Evolutionary conservation across 2,797 vertebrate genomes (phyloP).

Genomic region (Brachymystax lenok): DNA sequence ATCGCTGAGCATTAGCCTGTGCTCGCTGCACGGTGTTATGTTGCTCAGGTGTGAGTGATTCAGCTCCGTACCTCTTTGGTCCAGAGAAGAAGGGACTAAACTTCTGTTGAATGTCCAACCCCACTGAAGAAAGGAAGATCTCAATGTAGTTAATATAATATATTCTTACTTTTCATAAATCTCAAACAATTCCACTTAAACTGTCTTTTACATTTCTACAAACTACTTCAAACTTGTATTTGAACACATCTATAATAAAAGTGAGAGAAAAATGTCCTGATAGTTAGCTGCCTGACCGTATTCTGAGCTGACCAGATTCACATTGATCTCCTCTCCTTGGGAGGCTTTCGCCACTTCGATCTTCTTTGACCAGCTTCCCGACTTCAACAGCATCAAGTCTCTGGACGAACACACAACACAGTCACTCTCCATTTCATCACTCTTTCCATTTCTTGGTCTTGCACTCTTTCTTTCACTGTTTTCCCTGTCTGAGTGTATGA

Average conservation of each 20-base stretch:
- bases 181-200: background rate
- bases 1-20: background rate
- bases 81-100: conserved; percentile 82
- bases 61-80: conserved; percentile 60
- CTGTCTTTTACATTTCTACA: too few relatives aligned
- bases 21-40: conserved; percentile 11
- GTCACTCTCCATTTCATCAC: background rate
- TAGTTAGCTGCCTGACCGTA: conserved; percentile 77
- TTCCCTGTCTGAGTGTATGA: background rate
- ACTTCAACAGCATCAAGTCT: conserved; percentile 84
- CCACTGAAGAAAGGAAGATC: conserved; percentile 76
- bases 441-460: background rate
- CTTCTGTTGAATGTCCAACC: conserved; percentile 87
- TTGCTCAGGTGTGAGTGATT: conserved; percentile 40
- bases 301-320: conserved; percentile 95
- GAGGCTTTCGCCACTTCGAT: conserved; percentile 83
- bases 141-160: background rate
- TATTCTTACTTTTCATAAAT: background rate
- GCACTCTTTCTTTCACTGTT: background rate
- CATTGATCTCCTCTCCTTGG: conserved; percentile 84
- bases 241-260: too few relatives aligned
- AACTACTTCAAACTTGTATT: too few relatives aligned
- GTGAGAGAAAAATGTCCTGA: too few relatives aligned
- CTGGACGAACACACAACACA: conserved; percentile 68
- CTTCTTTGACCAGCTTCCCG: conserved; percentile 89